These are phyloP conservation scores for Malaclemys terrapin DNA, from an alignment of 2,113 vertebrate species.

Conservation along the genomic window DNA sequence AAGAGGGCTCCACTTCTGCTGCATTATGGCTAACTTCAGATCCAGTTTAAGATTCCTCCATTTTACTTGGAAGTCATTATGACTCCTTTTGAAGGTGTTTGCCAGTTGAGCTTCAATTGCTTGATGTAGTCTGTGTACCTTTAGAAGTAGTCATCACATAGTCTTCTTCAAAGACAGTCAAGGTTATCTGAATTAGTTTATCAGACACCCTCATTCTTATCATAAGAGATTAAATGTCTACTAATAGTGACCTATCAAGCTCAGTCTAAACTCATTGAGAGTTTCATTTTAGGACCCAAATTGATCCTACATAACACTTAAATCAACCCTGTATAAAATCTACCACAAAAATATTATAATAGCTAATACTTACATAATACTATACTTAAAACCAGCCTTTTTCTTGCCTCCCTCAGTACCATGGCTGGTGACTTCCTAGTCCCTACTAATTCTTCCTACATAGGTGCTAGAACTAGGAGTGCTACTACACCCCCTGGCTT, in stretches of 20 bases:
- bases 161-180: neutral
- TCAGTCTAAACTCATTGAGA: too few relatives aligned
- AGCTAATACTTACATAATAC: too few relatives aligned
- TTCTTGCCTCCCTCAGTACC: neutral
- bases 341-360: too few relatives aligned
- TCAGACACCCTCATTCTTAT: too few relatives aligned
- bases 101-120: rapidly evolving
- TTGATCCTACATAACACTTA: too few relatives aligned
- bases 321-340: too few relatives aligned
- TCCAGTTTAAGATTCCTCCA: neutral
- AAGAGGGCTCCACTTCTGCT: rapidly evolving
- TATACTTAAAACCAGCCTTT: neutral
- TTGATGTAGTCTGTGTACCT: neutral
- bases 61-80: neutral
- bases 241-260: too few relatives aligned
- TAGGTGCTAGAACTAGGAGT: too few relatives aligned
- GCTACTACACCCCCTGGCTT: too few relatives aligned
- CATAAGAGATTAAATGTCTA: too few relatives aligned
- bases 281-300: too few relatives aligned
- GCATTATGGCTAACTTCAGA: neutral
- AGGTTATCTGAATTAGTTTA: neutral
- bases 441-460: neutral
- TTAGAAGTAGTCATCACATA: neutral
- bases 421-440: neutral
- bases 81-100: neutral